Evolutionary conservation across 2,888 invertebrate species (phyloP).

Genomic region (Tetranychus piercei): DNA sequence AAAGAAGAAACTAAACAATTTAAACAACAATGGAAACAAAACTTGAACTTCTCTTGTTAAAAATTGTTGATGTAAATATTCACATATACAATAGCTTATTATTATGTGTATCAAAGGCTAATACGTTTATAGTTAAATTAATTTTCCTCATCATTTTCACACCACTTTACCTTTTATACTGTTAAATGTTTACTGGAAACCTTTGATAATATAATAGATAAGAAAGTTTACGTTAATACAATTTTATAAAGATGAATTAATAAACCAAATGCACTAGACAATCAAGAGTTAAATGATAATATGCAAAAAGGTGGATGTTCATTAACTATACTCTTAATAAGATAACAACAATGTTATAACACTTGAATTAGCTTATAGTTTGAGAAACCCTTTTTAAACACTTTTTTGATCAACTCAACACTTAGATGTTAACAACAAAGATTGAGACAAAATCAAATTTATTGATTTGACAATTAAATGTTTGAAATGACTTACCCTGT

Average conservation of each 20-base stretch:
- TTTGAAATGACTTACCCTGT: background rate
- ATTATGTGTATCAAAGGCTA: background rate
- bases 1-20: background rate
- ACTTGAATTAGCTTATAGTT: background rate
- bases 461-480: background rate
- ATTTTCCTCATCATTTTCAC: background rate
- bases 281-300: too few relatives aligned
- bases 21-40: background rate
- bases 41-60: constrained; percentile 1
- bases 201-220: background rate
- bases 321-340: too few relatives aligned
- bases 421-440: background rate
- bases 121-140: background rate
- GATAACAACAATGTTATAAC: background rate
- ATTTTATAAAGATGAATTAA: too few relatives aligned
- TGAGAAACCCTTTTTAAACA: background rate
- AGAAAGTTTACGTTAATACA: too few relatives aligned
- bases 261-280: too few relatives aligned
- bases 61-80: background rate
- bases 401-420: too few relatives aligned
- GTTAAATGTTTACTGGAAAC: too few relatives aligned
- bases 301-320: too few relatives aligned
- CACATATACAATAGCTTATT: background rate
- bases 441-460: background rate
- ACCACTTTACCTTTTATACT: background rate